phyloP scores from a whole-genome alignment of 2,113 vertebrate genomes.

The Tenrec ecaudatus region DNA sequence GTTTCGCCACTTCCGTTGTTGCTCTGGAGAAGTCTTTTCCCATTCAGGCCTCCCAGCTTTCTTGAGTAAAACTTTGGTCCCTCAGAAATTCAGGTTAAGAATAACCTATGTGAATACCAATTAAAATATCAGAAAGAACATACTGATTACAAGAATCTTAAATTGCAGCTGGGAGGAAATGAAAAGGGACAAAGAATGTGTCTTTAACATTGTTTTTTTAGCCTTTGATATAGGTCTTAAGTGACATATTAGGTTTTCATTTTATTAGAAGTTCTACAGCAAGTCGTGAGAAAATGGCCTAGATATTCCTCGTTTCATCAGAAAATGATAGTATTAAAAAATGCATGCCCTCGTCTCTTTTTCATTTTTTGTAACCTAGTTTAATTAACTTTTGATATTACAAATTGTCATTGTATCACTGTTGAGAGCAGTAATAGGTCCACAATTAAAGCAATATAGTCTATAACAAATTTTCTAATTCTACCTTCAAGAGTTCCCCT shows the following conservation, averaged over 20 bases:
- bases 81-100: constrained; percentile 11
- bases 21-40: neutral
- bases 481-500: constrained; percentile 6
- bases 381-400: constrained; percentile 53
- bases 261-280: too few relatives aligned
- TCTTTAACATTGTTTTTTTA: constrained; percentile 17
- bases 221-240: constrained; percentile 58
- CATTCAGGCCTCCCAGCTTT: neutral
- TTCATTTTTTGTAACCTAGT: neutral
- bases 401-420: neutral
- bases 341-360: neutral
- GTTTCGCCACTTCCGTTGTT: neutral
- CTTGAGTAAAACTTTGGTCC: constrained; percentile 11
- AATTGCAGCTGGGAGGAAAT: constrained; percentile 39
- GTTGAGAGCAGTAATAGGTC: neutral
- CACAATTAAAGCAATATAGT: neutral
- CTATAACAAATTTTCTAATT: neutral
- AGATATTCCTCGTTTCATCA: constrained; percentile 19
- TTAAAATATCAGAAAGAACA: constrained; percentile 60
- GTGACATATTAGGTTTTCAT: neutral
- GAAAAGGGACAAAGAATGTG: constrained; percentile 40
- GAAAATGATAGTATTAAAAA: constrained; percentile 58
- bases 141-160: constrained; percentile 43
- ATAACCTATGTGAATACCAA: constrained; percentile 38
- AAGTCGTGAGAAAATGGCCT: constrained; percentile 23